phyloP scores from a whole-genome alignment of 2,888 invertebrate genomes.

The Pyralis farinalis region DNA sequence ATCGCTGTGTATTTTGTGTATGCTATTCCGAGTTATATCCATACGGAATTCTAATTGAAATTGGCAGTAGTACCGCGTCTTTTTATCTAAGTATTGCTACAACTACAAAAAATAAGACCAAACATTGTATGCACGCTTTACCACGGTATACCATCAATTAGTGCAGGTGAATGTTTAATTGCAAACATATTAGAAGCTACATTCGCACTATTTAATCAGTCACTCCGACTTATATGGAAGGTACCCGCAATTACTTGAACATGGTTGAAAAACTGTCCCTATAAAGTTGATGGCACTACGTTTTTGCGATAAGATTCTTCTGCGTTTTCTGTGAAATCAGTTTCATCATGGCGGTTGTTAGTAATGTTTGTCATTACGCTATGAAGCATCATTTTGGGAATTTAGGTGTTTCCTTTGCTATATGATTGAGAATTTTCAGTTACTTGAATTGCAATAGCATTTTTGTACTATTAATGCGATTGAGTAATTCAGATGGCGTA shows the following conservation, averaged over 20 bases:
- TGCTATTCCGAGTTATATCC: no score
- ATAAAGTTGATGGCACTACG: slow-evolving; percentile 46
- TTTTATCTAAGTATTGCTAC: slow-evolving; percentile 30
- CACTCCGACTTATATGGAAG: slow-evolving; percentile 29
- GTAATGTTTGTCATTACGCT: slow-evolving; percentile 36
- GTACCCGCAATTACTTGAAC: slow-evolving; percentile 40
- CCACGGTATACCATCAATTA: slow-evolving; percentile 59
- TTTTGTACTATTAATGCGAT: no score
- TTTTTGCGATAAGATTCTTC: slow-evolving; percentile 51
- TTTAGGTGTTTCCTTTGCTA: slow-evolving; percentile 7
- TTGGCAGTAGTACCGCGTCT: slow-evolving; percentile 9
- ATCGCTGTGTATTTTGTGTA: no score
- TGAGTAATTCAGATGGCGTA: no score
- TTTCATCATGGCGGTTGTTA: slow-evolving; percentile 50
- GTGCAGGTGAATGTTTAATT: slow-evolving; percentile 52
- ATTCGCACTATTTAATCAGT: slow-evolving; percentile 47
- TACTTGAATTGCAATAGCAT: no score
- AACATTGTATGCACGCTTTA: slow-evolving; percentile 32
- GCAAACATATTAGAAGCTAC: slow-evolving; percentile 58
- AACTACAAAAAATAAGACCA: slow-evolving; percentile 39
- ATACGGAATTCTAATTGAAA: neutral
- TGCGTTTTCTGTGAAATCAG: slow-evolving; percentile 44
- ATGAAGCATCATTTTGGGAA: slow-evolving; percentile 21
- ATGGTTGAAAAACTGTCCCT: slow-evolving; percentile 48
- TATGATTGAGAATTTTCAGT: no score